A percentile compares a stretch with the other conserved stretches of the same genome.
Evolutionary conservation across 2,888 invertebrate genomes (phyloP).

Genomic region (Branchellion lobata): DNA sequence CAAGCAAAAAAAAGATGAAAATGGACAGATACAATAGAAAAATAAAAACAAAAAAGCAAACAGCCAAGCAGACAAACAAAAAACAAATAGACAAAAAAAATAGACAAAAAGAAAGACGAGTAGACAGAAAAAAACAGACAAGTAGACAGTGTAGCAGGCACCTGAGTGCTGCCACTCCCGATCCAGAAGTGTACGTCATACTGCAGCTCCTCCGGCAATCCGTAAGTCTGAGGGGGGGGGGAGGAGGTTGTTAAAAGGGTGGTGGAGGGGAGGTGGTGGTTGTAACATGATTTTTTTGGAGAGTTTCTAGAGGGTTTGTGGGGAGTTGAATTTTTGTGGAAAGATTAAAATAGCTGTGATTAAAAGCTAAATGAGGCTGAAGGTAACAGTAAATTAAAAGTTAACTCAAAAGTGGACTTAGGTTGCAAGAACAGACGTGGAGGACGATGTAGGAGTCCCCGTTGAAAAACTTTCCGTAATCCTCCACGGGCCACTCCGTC

Average conservation of each 20-base stretch:
- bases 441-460: constrained; percentile 54
- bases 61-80: background rate
- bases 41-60: background rate
- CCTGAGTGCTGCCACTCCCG: constrained; percentile 61
- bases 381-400: no score
- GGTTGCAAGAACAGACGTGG: constrained; percentile 51
- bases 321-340: no score
- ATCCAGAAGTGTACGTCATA: constrained; percentile 63
- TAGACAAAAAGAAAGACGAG: background rate
- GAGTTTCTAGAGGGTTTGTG: no score
- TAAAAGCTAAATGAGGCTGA: no score
- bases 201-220: constrained; percentile 54
- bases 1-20: background rate
- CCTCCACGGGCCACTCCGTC: constrained; percentile 52
- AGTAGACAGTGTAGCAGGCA: constrained; percentile 42
- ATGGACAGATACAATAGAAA: background rate
- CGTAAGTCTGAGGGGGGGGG: constrained; percentile 56
- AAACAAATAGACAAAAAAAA: background rate
- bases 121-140: background rate
- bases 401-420: no score
- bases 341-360: no score
- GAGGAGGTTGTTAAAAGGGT: background rate
- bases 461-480: constrained; percentile 54
- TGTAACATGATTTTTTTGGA: no score
- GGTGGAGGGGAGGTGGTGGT: no score